Conservation (phyloP, 1,140 invertebrate species). For the Musca vetustissima region DNA sequence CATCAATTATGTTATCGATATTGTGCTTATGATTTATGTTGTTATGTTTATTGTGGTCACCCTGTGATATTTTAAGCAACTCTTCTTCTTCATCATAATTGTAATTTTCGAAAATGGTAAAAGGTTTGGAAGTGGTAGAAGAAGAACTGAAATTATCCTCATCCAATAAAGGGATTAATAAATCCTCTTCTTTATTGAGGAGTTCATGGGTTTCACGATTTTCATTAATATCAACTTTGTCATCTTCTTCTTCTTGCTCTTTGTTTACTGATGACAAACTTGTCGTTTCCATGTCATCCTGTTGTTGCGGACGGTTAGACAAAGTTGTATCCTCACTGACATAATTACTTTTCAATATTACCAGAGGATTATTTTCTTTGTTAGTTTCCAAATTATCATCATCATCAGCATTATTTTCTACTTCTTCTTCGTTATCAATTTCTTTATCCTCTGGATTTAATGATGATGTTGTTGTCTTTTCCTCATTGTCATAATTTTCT, state of each 20-base stretch:
- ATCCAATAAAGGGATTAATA: too few relatives aligned
- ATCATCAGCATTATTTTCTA: too few relatives aligned
- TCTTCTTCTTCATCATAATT: constrained; percentile 10
- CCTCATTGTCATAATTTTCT: background rate
- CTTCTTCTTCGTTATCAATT: background rate
- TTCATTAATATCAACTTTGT: background rate
- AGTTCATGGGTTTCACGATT: background rate
- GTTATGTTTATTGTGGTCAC: background rate
- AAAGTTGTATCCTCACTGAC: background rate
- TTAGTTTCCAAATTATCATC: too few relatives aligned
- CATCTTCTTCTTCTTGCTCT: background rate
- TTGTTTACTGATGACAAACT: constrained; percentile 25
- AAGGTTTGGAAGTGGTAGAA: background rate
- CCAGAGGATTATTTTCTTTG: background rate
- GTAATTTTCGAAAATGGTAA: constrained; percentile 14
- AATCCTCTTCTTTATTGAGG: background rate
- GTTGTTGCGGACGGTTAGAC: too few relatives aligned
- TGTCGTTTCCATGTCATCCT: background rate
- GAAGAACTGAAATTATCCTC: background rate
- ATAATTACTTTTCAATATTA: constrained; percentile 8
- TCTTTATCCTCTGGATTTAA: background rate
- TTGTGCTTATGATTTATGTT: too few relatives aligned
- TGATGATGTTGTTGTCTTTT: too few relatives aligned
- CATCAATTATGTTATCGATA: too few relatives aligned
- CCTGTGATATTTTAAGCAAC: background rate